Conservation (phyloP, 2,797 vertebrate genomes). For the Tarsius wallacei region DNA sequence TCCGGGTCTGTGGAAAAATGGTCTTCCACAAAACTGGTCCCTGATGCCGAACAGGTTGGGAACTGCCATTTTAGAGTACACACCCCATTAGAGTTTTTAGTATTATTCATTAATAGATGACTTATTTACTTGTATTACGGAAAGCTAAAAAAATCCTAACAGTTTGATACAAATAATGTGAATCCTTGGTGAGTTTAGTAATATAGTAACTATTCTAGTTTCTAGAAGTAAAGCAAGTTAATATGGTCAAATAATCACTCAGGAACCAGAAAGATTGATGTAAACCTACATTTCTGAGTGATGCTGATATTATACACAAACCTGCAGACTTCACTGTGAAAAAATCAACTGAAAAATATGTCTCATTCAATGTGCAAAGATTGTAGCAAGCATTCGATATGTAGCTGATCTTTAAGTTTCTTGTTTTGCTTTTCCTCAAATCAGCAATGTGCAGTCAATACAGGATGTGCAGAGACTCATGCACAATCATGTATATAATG, state of each 20-base stretch:
- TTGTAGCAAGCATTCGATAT: slow-evolving; percentile 52
- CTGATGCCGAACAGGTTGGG: no score
- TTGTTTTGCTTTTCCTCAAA: slow-evolving; percentile 77
- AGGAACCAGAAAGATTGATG: not conserved
- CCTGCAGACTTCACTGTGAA: not conserved
- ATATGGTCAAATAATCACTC: not conserved
- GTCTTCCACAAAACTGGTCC: no score
- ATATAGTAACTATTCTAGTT: not conserved
- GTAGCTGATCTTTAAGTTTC: slow-evolving; percentile 62
- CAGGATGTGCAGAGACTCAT: slow-evolving; percentile 59
- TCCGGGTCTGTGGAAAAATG: no score
- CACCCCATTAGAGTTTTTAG: not conserved
- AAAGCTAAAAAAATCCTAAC: not conserved
- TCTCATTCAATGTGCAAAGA: slow-evolving; percentile 48
- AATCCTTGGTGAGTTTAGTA: not conserved
- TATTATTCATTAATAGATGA: not conserved
- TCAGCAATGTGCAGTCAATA: slow-evolving; percentile 72
- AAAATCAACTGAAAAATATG: slow-evolving; percentile 61
- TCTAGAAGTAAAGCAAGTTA: slow-evolving; percentile 1
- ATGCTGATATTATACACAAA: slow-evolving; percentile 6
- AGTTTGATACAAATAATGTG: not conserved
- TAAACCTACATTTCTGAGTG: not conserved
- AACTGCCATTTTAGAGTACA: no score
- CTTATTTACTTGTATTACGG: not conserved
- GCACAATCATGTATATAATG: slow-evolving; percentile 69